These are phyloP conservation scores for Platichthys flesus DNA, from an alignment of 2,113 vertebrate genomes.

Conservation along the genomic window DNA sequence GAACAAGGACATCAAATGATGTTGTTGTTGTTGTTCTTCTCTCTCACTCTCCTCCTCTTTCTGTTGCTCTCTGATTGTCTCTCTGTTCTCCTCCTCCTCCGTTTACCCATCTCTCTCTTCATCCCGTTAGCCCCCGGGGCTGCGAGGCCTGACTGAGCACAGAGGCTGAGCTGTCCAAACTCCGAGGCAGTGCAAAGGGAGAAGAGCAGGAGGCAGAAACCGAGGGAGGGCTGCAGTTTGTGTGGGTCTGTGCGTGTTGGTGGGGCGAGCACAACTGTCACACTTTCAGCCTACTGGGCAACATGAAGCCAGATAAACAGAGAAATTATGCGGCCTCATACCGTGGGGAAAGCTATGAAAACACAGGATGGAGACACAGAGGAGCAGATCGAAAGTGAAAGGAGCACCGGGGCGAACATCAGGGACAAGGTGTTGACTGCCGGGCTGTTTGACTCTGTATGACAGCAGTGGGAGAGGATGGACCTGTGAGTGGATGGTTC, in stretches of 20 bases:
- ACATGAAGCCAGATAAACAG: slow-evolving; percentile 71
- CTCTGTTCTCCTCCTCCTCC: slow-evolving; percentile 41
- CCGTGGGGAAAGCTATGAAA: slow-evolving; percentile 34
- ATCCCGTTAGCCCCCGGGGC: slow-evolving; percentile 68
- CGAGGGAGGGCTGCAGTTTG: slow-evolving; percentile 27
- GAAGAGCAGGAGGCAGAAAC: slow-evolving; percentile 53
- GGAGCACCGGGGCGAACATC: slow-evolving; percentile 17
- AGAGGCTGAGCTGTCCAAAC: slow-evolving; percentile 78
- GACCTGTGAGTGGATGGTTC: slow-evolving; percentile 37
- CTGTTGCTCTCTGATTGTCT: slow-evolving; percentile 48
- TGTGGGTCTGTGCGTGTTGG: slow-evolving; percentile 16
- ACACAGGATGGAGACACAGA: slow-evolving; percentile 28
- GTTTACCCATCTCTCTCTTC: slow-evolving; percentile 40
- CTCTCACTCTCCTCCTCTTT: slow-evolving; percentile 28
- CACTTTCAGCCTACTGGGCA: slow-evolving; percentile 68
- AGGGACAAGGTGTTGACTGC: slow-evolving; percentile 53
- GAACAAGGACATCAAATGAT: slow-evolving; percentile 38
- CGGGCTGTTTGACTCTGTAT: slow-evolving; percentile 42
- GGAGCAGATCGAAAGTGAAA: slow-evolving; percentile 49
- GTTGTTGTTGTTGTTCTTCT: slow-evolving; percentile 44
- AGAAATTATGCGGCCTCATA: slow-evolving; percentile 59
- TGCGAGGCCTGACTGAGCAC: slow-evolving; percentile 77
- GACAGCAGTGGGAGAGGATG: slow-evolving; percentile 44
- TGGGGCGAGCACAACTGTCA: slow-evolving; percentile 57
- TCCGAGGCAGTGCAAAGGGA: slow-evolving; percentile 52